phyloP scores from a whole-genome alignment of 37 sponge, comb jelly and placozoan species.

The Eunapius fragilis region DNA sequence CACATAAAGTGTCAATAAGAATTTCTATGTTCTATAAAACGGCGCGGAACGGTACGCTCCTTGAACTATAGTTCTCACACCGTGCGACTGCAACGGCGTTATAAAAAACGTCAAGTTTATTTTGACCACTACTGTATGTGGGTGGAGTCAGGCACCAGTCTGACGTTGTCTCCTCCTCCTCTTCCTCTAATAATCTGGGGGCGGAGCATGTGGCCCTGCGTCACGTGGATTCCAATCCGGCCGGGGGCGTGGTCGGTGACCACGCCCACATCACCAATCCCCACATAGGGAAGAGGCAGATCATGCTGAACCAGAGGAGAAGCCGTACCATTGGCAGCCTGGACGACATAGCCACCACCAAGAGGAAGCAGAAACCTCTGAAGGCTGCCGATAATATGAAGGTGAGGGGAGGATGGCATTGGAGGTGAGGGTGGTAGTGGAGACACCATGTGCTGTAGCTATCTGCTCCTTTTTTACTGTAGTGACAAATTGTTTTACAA shows the following conservation, averaged over 20 bases:
- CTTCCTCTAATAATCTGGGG: too few species aligned
- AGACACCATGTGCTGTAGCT: not conserved
- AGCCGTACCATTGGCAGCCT: conserved; percentile 3
- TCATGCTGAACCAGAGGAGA: conserved; percentile 21
- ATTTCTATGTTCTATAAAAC: too few species aligned
- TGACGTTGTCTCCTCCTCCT: not conserved
- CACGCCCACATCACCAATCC: conserved; percentile 11
- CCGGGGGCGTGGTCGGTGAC: too few species aligned
- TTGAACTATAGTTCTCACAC: too few species aligned
- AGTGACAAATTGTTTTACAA: too few species aligned
- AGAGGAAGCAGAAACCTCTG: conserved; percentile 42
- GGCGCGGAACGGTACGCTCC: too few species aligned
- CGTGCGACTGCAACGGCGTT: too few species aligned
- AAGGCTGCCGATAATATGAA: conserved; percentile 48
- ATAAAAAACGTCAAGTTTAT: too few species aligned
- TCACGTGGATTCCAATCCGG: too few species aligned
- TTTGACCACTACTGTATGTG: too few species aligned
- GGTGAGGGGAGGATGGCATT: conserved; percentile 23
- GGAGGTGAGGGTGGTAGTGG: not conserved
- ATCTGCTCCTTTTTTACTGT: too few species aligned
- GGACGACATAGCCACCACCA: conserved; percentile 42
- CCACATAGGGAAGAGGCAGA: conserved; percentile 45
- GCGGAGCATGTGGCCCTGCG: not conserved
- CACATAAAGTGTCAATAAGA: too few species aligned
- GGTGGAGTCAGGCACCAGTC: conserved; percentile 1